Evolutionary conservation across 2,113 vertebrate species (phyloP), one percentile per base, ranked within the genome.

Genomic region (Neogobius melanostomus): DNA sequence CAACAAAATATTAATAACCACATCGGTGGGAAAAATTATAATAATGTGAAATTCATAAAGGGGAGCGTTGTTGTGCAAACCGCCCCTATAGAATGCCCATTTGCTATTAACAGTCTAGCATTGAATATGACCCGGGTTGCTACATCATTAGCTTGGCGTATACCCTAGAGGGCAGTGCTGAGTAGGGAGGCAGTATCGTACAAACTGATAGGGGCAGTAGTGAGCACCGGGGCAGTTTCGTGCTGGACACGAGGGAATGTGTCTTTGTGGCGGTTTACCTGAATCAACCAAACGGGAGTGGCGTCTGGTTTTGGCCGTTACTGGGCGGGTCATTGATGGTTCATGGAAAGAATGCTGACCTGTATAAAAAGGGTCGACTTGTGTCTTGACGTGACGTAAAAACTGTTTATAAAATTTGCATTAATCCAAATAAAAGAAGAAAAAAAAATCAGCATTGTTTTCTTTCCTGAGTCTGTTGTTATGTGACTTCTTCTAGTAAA

Each of bases 401-500:
- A 83, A 77, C 66, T 61, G 7, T 60, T 72, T 81, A 81, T 60
- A 85, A 85, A 85, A 44, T 69, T 69, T 47, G 16, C 16, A 21
- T 47, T 6, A 71, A 72, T 78, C 64, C 28, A 36, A 36, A 36
- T 0, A 36, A 36, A 36, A n/a, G n/a, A 36, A 36, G 4, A 36
- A 36, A 5, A 5, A 80, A 80, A 78, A 21, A 66, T 79, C 80
- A 83, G 72, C 76, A 54, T 66, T 75, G 78, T 80, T 80, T 62
- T 83, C 84, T 74, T 84, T 87, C 87, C 90, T 90, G 87, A 91
- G 83, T 85, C 52, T 66, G 82, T 80, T 69, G 66, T 67, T 43
- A 49, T 36, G 42, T 80, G 60, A 63, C 78, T 65, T 61, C 6
- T 36, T 36, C 1, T 36, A 36, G 28, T 36, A 36, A 36, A 36